Evolutionary conservation across 2,888 invertebrate species (phyloP).

Genomic region (Philaethria dido): DNA sequence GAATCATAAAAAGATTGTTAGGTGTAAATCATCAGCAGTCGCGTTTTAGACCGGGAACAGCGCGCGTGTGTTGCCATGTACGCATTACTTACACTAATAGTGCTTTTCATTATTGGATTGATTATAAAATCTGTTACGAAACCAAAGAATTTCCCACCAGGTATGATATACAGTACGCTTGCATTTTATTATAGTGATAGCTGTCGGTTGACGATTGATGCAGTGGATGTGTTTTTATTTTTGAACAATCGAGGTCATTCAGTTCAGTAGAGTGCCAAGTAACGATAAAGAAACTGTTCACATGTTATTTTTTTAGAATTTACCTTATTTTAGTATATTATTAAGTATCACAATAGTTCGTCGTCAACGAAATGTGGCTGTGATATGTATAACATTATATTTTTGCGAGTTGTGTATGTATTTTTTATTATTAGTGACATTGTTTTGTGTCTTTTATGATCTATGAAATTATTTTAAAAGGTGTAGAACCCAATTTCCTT

Average conservation of each 20-base stretch:
- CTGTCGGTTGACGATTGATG: neutral
- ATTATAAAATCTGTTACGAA: slow-evolving; percentile 56
- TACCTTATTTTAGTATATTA: neutral
- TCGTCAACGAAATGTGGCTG: neutral
- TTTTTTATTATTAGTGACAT: neutral
- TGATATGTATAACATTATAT: neutral
- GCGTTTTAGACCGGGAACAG: slow-evolving; percentile 31
- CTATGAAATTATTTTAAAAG: too few species aligned
- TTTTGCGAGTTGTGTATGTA: neutral
- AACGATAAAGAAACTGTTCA: slow-evolving; percentile 9
- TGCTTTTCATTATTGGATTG: slow-evolving; percentile 43
- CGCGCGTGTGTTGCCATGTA: slow-evolving; percentile 44
- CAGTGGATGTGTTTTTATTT: neutral
- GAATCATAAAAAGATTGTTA: slow-evolving; percentile 43
- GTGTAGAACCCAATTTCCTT: too few species aligned
- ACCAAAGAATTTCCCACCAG: slow-evolving; percentile 79
- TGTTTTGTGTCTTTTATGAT: neutral
- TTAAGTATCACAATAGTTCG: neutral
- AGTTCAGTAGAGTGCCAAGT: slow-evolving; percentile 13
- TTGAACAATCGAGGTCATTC: slow-evolving; percentile 8
- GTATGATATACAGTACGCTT: slow-evolving; percentile 52
- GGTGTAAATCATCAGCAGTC: slow-evolving; percentile 42
- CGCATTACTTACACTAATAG: slow-evolving; percentile 42
- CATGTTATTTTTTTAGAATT: slow-evolving; percentile 1
- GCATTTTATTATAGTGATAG: neutral